Evolutionary conservation across 2,888 invertebrate species (phyloP).

Genomic region (Ophioninae sp.): DNA sequence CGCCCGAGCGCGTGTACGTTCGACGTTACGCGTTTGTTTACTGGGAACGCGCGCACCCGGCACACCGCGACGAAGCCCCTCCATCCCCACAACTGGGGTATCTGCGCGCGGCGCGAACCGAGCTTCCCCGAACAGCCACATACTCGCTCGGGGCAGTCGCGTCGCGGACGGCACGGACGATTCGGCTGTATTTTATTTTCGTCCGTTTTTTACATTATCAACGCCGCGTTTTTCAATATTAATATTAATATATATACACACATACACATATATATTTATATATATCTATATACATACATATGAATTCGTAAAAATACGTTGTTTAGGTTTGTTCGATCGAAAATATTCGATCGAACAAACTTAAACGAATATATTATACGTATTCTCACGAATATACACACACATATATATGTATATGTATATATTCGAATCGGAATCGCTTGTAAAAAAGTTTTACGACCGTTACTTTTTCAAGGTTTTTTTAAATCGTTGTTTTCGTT

Average conservation of each 20-base stretch:
- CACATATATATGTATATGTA: no score
- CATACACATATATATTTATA: no score
- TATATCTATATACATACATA: no score
- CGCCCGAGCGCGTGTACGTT: conserved; percentile 34
- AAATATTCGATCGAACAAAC: no score
- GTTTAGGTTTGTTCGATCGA: no score
- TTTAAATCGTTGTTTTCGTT: no score
- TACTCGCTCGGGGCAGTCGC: conserved; percentile 37
- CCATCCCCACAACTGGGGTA: conserved; percentile 4
- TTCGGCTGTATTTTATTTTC: neutral
- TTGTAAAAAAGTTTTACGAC: no score
- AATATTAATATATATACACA: no score
- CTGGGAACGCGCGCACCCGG: conserved; percentile 57
- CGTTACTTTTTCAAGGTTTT: conserved; percentile 1
- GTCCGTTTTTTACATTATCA: neutral
- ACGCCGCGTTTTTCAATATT: neutral
- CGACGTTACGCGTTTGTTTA: conserved; percentile 69
- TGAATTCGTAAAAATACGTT: no score
- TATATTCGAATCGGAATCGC: no score
- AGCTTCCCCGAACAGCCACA: conserved; percentile 37
- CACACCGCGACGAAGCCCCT: conserved; percentile 27
- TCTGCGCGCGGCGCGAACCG: neutral
- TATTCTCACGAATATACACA: no score
- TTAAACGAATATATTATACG: no score
- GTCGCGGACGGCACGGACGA: neutral